Evolutionary conservation across 2,797 vertebrate genomes (phyloP).

Genomic region (Phalanger gymnotis): DNA sequence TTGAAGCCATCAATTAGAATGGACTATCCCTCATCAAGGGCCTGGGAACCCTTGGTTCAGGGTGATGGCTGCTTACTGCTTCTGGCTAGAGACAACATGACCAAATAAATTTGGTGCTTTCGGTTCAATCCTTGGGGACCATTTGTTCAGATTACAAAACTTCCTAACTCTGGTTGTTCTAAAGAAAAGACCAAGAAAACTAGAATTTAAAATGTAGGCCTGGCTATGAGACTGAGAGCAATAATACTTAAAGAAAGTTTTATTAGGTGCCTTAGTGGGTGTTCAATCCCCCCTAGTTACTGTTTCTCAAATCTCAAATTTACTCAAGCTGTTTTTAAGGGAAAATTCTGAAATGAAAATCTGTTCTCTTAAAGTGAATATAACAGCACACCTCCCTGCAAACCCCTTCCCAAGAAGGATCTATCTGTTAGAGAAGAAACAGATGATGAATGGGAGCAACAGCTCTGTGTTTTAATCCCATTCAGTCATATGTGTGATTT

Average conservation of each 20-base stretch:
- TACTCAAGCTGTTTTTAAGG: not conserved
- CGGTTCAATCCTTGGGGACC: not conserved
- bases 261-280: not conserved
- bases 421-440: not conserved
- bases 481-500: not conserved
- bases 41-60: constrained; percentile 1
- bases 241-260: not conserved
- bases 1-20: constrained; percentile 21
- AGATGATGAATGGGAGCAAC: not conserved
- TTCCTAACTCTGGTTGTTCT: not conserved
- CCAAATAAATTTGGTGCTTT: constrained; percentile 31
- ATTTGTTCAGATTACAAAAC: constrained; percentile 38
- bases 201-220: not conserved
- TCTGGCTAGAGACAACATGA: not conserved
- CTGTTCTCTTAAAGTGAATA: not conserved
- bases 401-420: not conserved
- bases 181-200: not conserved
- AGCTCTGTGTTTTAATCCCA: not conserved
- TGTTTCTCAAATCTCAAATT: not conserved
- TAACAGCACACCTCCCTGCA: not conserved
- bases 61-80: constrained; percentile 1
- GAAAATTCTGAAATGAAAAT: not conserved
- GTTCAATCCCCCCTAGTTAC: not conserved
- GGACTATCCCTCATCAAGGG: not conserved
- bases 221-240: not conserved